Conservation (phyloP, 2,888 invertebrate species). For the Limnephilus auricula region DNA sequence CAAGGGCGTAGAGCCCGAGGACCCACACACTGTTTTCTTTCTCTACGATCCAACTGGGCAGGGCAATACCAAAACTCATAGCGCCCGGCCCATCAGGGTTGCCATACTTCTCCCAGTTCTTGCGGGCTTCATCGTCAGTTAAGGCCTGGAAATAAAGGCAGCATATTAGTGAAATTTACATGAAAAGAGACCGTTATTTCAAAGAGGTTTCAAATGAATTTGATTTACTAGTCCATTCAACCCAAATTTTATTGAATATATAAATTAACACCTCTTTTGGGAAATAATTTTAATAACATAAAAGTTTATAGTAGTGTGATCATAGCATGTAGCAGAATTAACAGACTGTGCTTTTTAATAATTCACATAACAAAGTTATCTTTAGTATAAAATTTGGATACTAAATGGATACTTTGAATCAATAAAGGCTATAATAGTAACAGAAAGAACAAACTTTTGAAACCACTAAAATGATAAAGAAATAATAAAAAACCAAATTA, state of each 20-base stretch:
- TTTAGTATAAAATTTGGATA: background rate
- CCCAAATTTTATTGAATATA: background rate
- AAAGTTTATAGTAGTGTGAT: background rate
- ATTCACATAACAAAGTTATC: background rate
- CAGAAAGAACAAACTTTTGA: no score
- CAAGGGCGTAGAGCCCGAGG: slow-evolving; percentile 93
- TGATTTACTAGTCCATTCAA: background rate
- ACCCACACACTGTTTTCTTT: slow-evolving; percentile 99
- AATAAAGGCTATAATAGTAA: no score
- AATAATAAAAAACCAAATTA: no score
- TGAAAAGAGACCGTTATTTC: background rate
- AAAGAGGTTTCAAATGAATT: background rate
- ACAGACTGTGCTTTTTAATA: background rate
- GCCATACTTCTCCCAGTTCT: slow-evolving; percentile 99
- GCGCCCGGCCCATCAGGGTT: slow-evolving; percentile 99
- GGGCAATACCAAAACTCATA: slow-evolving; percentile 99
- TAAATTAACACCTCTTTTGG: background rate
- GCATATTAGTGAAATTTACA: slow-evolving; percentile 41
- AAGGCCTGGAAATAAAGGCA: slow-evolving; percentile 83
- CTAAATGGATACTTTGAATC: no score
- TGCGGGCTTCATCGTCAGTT: slow-evolving; percentile 97
- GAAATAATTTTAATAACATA: background rate
- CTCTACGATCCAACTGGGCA: slow-evolving; percentile 99
- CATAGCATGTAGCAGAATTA: background rate
- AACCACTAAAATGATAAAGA: no score